phyloP scores from a whole-genome alignment of 37 sponge, comb jelly and placozoan genomes.

The Cliona cf. orientalis region DNA sequence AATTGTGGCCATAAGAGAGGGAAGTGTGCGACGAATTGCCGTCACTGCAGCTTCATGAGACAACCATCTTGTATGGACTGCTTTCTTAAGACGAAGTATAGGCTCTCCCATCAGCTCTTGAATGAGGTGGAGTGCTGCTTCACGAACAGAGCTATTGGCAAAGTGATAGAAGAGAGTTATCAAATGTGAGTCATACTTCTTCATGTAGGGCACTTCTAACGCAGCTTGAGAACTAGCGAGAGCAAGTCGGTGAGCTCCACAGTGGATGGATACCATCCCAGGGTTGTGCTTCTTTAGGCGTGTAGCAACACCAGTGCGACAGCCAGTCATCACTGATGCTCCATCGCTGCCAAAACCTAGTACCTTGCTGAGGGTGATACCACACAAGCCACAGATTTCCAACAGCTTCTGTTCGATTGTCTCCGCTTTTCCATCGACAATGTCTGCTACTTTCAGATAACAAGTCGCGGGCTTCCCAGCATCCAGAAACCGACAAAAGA shows the following conservation, averaged over 20 bases:
- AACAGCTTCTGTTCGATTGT: slow-evolving; percentile 21
- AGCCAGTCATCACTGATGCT: slow-evolving; percentile 44
- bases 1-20: slow-evolving; percentile 24
- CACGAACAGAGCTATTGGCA: slow-evolving; percentile 17
- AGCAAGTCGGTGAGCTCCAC: slow-evolving; percentile 35
- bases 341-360: slow-evolving; percentile 55
- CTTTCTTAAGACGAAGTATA: slow-evolving; percentile 19
- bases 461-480: background rate
- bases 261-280: slow-evolving; percentile 40
- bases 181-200: slow-evolving; percentile 22
- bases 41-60: slow-evolving; percentile 26
- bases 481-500: slow-evolving; percentile 5
- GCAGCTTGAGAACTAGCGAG: slow-evolving; percentile 55
- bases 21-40: slow-evolving; percentile 1
- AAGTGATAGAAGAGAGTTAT: slow-evolving; percentile 8
- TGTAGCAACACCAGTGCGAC: slow-evolving; percentile 29
- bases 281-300: slow-evolving; percentile 24
- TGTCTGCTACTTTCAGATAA: slow-evolving; percentile 26
- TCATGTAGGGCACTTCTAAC: slow-evolving; percentile 11
- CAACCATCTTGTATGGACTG: slow-evolving; percentile 31
- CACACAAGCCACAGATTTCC: background rate
- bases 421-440: slow-evolving; percentile 38
- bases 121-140: slow-evolving; percentile 3
- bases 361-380: slow-evolving; percentile 4
- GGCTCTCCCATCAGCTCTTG: slow-evolving; percentile 12